Base-by-base conservation (phyloP, 2,797 vertebrate genomes). In the Pipistrellus nathusii region DNA sequence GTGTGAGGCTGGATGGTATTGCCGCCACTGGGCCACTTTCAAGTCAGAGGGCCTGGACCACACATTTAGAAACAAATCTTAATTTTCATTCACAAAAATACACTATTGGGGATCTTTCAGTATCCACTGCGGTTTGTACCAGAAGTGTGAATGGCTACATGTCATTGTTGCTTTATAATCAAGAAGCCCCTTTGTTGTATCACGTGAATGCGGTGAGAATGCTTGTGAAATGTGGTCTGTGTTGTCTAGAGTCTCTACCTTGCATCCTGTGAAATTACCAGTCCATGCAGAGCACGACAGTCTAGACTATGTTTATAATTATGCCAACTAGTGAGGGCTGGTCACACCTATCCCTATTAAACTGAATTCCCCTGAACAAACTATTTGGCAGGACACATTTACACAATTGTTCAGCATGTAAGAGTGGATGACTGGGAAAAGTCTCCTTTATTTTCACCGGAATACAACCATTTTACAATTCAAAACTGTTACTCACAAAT, bases 401-500 rank as follows among this genome's bases (percentile, higher is more conserved):
- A 77, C 46, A 51, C 41, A 75, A 20, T 20, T 91, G 41, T 64
- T 83, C 57, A 81, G 25, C 75, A 66, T 8, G 23, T 10, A 35
- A 66, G 8, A 53, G 23, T 20, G 38, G 48, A 41, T 72, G 51
- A 48, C 30, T 41, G 6, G 51, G 46, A 77, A 69, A 90, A 64
- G 13, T 21, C 20, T 11, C 35, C 53, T 88, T 55, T 84, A 69
- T 66, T 78, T 93, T 64, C 64, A 83, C 17, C 46, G 41, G 20
- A 81, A 84, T 10, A 32, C 25, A 35, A 72, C 10, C 6, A 23
- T 41, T 75, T 46, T 72, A 53, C 82, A 93, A 66, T 18, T 18
- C 41, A 93, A 84, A 93, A 75, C 23, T 17, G n/a, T 92, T 21
- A 76, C 8, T 88, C 55, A 78, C 44, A 38, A 88, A 71, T 27